Percentiles rank a stretch among this genome's conserved stretches.
phyloP scores from a whole-genome alignment of 2,888 invertebrate species.

The Leuctra nigra region DNA sequence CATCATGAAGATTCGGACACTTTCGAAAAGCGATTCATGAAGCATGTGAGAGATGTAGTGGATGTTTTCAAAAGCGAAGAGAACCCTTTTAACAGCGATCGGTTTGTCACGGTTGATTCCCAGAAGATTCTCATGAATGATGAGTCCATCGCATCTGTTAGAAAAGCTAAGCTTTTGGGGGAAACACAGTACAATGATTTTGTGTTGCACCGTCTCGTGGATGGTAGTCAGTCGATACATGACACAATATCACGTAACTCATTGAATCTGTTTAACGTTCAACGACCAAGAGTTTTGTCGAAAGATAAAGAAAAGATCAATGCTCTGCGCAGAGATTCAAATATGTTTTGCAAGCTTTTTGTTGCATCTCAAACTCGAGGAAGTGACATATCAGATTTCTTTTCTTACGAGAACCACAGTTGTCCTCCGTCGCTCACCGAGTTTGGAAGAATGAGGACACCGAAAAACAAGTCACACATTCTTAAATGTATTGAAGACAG shows the following conservation, averaged over 20 bases:
- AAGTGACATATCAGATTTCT: neutral
- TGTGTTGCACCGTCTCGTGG: neutral
- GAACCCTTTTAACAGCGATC: neutral
- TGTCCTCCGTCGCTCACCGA: neutral
- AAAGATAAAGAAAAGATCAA: neutral
- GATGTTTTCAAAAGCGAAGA: neutral
- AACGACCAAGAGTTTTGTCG: neutral
- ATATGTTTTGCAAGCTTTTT: neutral
- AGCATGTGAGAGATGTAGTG: neutral
- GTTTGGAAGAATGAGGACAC: neutral
- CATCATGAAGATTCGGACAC: neutral
- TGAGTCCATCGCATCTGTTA: neutral
- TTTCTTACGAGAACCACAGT: neutral
- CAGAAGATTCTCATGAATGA: neutral
- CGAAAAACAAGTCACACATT: neutral
- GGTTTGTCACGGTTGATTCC: neutral
- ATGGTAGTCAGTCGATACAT: neutral
- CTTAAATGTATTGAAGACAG: neutral
- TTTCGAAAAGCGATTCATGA: neutral
- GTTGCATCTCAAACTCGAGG: neutral
- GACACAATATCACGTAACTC: neutral
- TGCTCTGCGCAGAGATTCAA: neutral
- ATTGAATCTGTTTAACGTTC: neutral
- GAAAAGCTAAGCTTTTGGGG: neutral
- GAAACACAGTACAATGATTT: conserved; percentile 1